Percentiles rank a stretch among this genome's conserved stretches.
These are phyloP conservation scores for Diprion similis DNA, from an alignment of 1,140 invertebrate species.

Conservation along the genomic window DNA sequence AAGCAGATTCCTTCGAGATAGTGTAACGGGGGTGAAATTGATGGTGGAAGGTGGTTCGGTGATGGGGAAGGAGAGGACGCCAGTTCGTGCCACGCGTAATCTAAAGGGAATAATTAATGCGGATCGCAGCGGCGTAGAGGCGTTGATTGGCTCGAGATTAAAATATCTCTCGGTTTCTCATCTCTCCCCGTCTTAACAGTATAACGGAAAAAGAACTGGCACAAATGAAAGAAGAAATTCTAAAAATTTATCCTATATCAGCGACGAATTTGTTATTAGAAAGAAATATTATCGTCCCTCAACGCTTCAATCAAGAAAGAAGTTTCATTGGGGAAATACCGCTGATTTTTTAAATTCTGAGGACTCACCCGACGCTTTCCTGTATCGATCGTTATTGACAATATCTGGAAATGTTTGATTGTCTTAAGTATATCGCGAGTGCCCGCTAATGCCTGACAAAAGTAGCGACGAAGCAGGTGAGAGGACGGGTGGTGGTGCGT, in stretches of 20 bases:
- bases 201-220: too few relatives aligned
- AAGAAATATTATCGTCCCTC: too few relatives aligned
- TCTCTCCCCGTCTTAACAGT: neutral
- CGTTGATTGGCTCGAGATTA: conserved; percentile 5
- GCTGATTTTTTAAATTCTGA: neutral
- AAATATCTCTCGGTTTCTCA: neutral
- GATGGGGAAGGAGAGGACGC: conserved; percentile 33
- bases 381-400: neutral
- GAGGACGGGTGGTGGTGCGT: neutral
- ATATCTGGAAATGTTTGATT: neutral
- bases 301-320: too few relatives aligned
- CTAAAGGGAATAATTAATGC: conserved; percentile 45
- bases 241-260: too few relatives aligned
- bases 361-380: neutral
- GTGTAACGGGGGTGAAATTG: conserved; percentile 33
- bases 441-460: neutral
- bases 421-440: neutral
- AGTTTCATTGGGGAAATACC: too few relatives aligned
- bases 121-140: conserved; percentile 26
- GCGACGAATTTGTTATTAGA: too few relatives aligned
- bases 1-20: conserved; percentile 29
- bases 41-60: conserved; percentile 28
- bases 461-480: neutral
- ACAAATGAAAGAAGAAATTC: too few relatives aligned
- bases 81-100: conserved; percentile 36